Evolutionary conservation across 1,140 invertebrate genomes (phyloP), one percentile per base, ranked within the genome.

Genomic region (Delia radicum): DNA sequence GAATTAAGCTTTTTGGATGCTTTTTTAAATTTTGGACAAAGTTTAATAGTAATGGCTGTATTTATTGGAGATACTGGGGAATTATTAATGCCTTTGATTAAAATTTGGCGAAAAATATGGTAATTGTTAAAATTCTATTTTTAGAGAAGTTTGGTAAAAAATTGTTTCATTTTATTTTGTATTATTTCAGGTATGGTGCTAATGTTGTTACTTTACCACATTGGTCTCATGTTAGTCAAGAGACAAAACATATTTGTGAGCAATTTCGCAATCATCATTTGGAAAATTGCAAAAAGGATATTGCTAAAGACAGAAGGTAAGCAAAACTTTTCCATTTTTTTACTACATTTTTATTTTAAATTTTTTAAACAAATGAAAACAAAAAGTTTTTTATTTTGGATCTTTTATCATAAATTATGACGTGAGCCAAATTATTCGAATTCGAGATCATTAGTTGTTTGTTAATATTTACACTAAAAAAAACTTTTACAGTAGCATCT

Each of bases 1-100:
- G 96, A 98, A 87, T 87, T 98, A 24, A 92, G 95, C 78, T 98
- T 97, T 86, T 87, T 99, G 28, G 95, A 98, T 86, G 92, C 94
- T 18, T 93, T 94, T 37, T 88, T 97, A 0, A 95, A 94, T 82
- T 95, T 95, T 87, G 96, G 96, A 1, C 96, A 98, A 87, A 94
- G 93, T 42, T 87, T 96, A 46, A 91, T 96, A 76, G 91, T 94
- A 26, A 93, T 97, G 80, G 91, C 93, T 8, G 91, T 97, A 10
- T 98, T 98, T 87, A 96, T 91, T 81, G 91, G 93, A 28, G 93
- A 97, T 85, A 91, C 92, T 6, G 91, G 91, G 77, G 90, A 93
- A 75, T 88, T 96, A 5, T 81, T 94, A 7, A 85, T 91, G 69
- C 93, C 94, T 0, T 78, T 92, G 1, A 80, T 92, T 7, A 91